phyloP scores from a whole-genome alignment of 2,797 vertebrate genomes.

The Hipposideros larvatus region DNA sequence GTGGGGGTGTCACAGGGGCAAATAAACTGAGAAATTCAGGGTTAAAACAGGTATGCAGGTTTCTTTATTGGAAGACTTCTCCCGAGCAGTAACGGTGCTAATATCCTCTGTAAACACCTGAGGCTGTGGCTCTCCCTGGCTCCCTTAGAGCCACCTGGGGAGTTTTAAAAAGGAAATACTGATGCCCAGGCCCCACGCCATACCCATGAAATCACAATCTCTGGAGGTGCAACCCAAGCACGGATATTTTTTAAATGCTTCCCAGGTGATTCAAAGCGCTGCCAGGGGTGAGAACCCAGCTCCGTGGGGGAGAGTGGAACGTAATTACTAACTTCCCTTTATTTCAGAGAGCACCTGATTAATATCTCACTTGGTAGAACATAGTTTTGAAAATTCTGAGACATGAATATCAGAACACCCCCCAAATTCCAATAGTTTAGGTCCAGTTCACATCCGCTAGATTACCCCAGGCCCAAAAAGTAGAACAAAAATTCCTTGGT shows the following conservation, averaged over 20 bases:
- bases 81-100: neutral
- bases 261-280: neutral
- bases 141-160: neutral
- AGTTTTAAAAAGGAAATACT: neutral
- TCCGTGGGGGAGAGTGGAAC: neutral
- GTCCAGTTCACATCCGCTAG: neutral
- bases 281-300: neutral
- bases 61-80: neutral
- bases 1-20: neutral
- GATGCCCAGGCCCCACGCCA: neutral
- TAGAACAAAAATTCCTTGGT: constrained; percentile 25
- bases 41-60: neutral
- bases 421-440: constrained; percentile 31
- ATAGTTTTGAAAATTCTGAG: neutral
- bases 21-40: constrained; percentile 29
- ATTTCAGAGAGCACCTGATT: neutral
- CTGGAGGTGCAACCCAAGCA: neutral
- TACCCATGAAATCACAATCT: neutral
- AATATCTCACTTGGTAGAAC: neutral
- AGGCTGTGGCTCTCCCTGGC: neutral
- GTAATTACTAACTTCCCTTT: neutral
- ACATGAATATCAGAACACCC: neutral
- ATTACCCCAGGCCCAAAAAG: neutral
- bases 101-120: neutral
- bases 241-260: neutral